Percentiles rank a stretch among this genome's conserved stretches.
These are phyloP conservation scores for Eucera pruinosa DNA, from an alignment of 2,888 invertebrate genomes.

Conservation along the genomic window DNA sequence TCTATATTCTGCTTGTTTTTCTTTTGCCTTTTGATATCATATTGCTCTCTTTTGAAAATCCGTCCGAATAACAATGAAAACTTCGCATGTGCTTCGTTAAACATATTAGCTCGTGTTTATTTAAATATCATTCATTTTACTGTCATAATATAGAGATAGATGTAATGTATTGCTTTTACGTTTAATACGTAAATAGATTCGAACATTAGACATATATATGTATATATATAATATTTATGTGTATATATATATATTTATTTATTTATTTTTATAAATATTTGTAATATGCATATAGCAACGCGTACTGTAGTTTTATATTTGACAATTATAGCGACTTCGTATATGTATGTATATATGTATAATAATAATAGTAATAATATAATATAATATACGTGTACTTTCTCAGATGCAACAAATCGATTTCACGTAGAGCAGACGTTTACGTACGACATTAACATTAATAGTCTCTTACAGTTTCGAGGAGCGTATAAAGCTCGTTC, in stretches of 20 bases:
- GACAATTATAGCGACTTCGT: constrained; percentile 28
- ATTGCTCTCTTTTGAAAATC: constrained; percentile 45
- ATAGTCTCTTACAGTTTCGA: constrained; percentile 65
- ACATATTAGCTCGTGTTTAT: constrained; percentile 60
- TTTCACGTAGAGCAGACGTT: constrained; percentile 70
- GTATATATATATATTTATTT: constrained; percentile 37
- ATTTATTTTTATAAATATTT: constrained; percentile 52
- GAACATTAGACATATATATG: constrained; percentile 17
- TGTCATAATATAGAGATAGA: constrained; percentile 35
- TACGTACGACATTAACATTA: constrained; percentile 70
- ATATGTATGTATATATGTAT: constrained; percentile 42
- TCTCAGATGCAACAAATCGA: constrained; percentile 72
- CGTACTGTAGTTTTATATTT: constrained; percentile 32
- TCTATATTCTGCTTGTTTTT: constrained; percentile 38
- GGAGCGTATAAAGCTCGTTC: constrained; percentile 65
- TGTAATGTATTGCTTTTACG: constrained; percentile 43
- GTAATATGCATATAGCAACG: constrained; percentile 36
- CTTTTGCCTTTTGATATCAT: constrained; percentile 34
- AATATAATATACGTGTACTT: constrained; percentile 63
- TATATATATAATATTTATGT: constrained; percentile 47
- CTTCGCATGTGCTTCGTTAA: constrained; percentile 61
- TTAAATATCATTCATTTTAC: constrained; percentile 48
- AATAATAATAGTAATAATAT: constrained; percentile 25
- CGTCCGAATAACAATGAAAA: constrained; percentile 63
- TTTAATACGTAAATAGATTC: constrained; percentile 38